Percentiles rank a stretch among this genome's conserved stretches.
phyloP scores from a whole-genome alignment of 2,888 invertebrate genomes.

The Hesperia comma region DNA sequence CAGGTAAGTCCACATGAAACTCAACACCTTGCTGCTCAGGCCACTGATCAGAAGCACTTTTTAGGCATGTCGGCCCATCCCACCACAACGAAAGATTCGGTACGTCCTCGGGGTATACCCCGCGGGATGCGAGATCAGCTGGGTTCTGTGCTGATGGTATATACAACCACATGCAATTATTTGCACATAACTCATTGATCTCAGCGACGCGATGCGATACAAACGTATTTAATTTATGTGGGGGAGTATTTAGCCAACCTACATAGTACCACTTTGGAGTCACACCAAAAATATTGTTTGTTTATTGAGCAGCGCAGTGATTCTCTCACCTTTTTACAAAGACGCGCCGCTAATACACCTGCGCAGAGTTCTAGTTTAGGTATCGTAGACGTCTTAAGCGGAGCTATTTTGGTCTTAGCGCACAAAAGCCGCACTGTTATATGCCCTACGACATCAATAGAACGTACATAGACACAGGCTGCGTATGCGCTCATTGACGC shows the following conservation, averaged over 20 bases:
- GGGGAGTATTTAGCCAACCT: slow-evolving; percentile 13
- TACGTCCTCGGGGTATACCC: slow-evolving; percentile 6
- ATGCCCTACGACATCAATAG: neutral
- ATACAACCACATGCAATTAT: slow-evolving; percentile 9
- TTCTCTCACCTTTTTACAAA: slow-evolving; percentile 28
- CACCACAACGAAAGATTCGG: slow-evolving; percentile 16
- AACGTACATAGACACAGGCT: slow-evolving; percentile 1
- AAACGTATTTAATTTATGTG: slow-evolving; percentile 16
- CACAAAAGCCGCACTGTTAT: slow-evolving; percentile 28
- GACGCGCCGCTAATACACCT: neutral
- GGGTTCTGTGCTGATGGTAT: slow-evolving; percentile 14
- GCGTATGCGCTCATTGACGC: slow-evolving; percentile 11
- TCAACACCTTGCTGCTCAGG: slow-evolving; percentile 1
- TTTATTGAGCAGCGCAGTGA: slow-evolving; percentile 10
- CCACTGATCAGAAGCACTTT: neutral
- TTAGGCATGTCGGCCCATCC: slow-evolving; percentile 21
- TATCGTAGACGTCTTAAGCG: no score
- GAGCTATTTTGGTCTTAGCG: slow-evolving; percentile 35
- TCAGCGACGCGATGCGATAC: slow-evolving; percentile 22
- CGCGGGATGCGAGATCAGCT: slow-evolving; percentile 23
- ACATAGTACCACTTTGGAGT: slow-evolving; percentile 22
- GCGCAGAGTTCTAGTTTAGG: no score
- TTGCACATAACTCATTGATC: slow-evolving; percentile 10
- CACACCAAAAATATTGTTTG: slow-evolving; percentile 14
- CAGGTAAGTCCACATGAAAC: neutral